These are phyloP conservation scores for Neotoma lepida DNA, from an alignment of 2,113 vertebrate species.

Conservation along the genomic window DNA sequence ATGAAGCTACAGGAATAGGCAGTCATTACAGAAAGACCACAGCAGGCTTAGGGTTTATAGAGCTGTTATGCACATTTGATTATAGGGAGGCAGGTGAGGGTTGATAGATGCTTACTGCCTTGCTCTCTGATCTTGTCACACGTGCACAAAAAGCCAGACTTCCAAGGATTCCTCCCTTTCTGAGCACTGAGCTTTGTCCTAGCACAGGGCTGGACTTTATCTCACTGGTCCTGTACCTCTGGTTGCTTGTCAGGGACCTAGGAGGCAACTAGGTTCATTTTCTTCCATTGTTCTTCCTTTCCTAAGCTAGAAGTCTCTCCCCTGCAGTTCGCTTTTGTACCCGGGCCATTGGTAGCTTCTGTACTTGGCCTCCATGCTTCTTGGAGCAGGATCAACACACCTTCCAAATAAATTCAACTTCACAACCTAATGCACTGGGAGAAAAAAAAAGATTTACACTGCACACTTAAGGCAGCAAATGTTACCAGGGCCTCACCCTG, in stretches of 20 bases:
- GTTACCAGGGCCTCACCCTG: no score
- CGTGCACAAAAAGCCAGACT: background rate
- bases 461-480: background rate
- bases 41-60: background rate
- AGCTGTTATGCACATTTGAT: background rate
- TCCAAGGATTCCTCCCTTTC: background rate
- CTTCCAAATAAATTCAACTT: background rate
- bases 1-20: background rate
- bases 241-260: background rate
- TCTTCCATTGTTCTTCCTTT: background rate
- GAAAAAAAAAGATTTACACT: background rate
- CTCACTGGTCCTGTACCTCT: background rate
- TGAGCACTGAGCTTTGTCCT: background rate
- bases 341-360: background rate
- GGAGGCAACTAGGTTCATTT: background rate
- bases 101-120: rapidly evolving
- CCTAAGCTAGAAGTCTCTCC: background rate
- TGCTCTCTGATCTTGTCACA: background rate
- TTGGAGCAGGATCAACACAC: background rate
- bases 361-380: background rate
- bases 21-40: background rate
- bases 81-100: background rate
- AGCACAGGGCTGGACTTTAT: background rate
- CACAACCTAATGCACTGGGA: background rate
- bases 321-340: background rate